Percentiles rank a stretch among this genome's conserved stretches.
These are phyloP conservation scores for Tenthredo scrophulariae DNA, from an alignment of 2,888 invertebrate genomes.

Conservation along the genomic window DNA sequence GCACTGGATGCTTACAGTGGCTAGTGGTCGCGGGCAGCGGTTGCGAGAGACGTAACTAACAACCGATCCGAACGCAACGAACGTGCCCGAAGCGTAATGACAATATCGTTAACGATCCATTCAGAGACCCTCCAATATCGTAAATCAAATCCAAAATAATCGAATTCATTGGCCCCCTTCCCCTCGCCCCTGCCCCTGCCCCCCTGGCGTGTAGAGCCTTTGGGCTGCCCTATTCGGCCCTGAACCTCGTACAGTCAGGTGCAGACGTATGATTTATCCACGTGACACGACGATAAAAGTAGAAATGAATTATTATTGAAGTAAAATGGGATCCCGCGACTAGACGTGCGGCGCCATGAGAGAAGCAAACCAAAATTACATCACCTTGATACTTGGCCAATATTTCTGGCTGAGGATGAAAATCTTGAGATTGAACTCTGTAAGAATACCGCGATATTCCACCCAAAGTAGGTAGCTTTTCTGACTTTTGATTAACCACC, in stretches of 20 bases:
- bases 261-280: conserved; percentile 49
- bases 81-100: conserved; percentile 67
- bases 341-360: neutral
- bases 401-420: neutral
- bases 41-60: conserved; percentile 20
- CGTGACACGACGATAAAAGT: conserved; percentile 38
- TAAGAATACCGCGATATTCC: neutral
- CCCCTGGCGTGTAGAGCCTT: conserved; percentile 54
- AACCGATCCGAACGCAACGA: conserved; percentile 61
- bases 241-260: conserved; percentile 43
- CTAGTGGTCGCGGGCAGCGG: conserved; percentile 27
- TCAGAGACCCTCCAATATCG: conserved; percentile 65
- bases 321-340: conserved; percentile 15
- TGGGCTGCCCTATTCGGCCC: neutral
- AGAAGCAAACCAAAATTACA: neutral
- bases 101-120: conserved; percentile 74
- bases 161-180: conserved; percentile 60
- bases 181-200: conserved; percentile 48
- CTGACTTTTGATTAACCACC: neutral
- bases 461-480: neutral
- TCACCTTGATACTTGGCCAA: neutral
- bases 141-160: conserved; percentile 67
- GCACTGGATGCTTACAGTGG: conserved; percentile 28
- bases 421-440: neutral
- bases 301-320: conserved; percentile 26